phyloP scores from a whole-genome alignment of 2,888 invertebrate genomes.

The Oscheius myriophilus region DNA sequence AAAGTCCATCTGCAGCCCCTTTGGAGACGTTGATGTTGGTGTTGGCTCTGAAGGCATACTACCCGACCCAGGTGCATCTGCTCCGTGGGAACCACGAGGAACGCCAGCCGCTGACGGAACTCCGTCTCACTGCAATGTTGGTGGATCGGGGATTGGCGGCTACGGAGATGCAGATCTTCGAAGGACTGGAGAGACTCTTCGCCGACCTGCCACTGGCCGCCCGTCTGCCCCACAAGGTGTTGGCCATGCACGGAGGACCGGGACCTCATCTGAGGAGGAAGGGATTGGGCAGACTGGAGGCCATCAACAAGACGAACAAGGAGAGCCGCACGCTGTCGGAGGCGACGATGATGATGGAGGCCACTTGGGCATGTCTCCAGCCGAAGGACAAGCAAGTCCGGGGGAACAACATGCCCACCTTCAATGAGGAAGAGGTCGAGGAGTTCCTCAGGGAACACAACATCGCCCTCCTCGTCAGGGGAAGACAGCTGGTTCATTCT shows the following conservation, averaged over 20 bases:
- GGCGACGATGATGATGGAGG: conserved; percentile 25
- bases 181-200: conserved; percentile 4
- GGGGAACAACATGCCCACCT: conserved; percentile 21
- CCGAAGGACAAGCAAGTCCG: background rate
- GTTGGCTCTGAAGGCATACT: conserved; percentile 45
- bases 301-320: conserved; percentile 23
- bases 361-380: conserved; percentile 1
- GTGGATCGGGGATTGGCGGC: background rate
- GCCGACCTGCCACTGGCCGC: conserved; percentile 10
- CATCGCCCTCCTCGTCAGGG: conserved; percentile 47
- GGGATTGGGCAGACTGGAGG: conserved; percentile 30
- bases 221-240: conserved; percentile 29
- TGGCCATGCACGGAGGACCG: conserved; percentile 57
- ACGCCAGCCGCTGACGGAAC: conserved; percentile 14
- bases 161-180: background rate
- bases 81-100: conserved; percentile 56
- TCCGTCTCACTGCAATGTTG: background rate
- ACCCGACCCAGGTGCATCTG: conserved; percentile 46
- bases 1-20: conserved; percentile 34
- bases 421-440: conserved; percentile 40
- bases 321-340: background rate
- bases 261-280: conserved; percentile 42
- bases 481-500: conserved; percentile 47
- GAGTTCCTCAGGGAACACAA: conserved; percentile 46
- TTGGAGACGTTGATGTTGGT: conserved; percentile 51